Percentiles rank a stretch among this genome's conserved stretches.
Evolutionary conservation across 37 sponge, comb jelly and placozoan species (phyloP).

Genomic region (Chondrosia reniformis): DNA sequence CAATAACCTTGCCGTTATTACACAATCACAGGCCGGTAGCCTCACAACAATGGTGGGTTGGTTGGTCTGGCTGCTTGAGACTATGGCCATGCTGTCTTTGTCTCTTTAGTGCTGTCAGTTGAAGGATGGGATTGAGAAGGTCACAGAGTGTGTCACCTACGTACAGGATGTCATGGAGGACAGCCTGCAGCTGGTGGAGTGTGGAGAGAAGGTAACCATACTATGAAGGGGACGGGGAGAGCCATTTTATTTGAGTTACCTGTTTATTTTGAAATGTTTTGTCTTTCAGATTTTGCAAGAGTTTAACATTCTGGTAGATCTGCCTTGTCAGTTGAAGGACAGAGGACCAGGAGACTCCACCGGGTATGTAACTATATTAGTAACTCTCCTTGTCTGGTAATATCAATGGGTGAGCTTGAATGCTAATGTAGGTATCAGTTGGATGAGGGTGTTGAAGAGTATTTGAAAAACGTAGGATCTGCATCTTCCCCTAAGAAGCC

Average conservation of each 20-base stretch:
- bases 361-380: no score
- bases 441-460: slow-evolving; percentile 6
- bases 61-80: background rate
- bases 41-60: background rate
- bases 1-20: background rate
- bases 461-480: background rate
- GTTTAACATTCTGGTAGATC: background rate
- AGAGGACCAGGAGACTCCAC: no score
- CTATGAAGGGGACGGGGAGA: no score
- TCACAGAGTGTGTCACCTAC: background rate
- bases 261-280: no score
- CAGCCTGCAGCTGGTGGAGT: slow-evolving; percentile 10
- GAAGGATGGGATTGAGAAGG: slow-evolving; percentile 8
- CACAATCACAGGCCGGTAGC: background rate
- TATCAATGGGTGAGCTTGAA: background rate
- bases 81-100: background rate
- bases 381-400: no score
- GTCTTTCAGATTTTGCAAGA: background rate
- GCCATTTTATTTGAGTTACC: no score
- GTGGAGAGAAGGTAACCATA: slow-evolving; percentile 13
- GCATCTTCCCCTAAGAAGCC: background rate
- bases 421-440: background rate
- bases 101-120: background rate
- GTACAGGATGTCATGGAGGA: slow-evolving; percentile 18
- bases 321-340: no score